phyloP scores from a whole-genome alignment of 2,797 vertebrate genomes.

The Poeciliopsis presidionis region DNA sequence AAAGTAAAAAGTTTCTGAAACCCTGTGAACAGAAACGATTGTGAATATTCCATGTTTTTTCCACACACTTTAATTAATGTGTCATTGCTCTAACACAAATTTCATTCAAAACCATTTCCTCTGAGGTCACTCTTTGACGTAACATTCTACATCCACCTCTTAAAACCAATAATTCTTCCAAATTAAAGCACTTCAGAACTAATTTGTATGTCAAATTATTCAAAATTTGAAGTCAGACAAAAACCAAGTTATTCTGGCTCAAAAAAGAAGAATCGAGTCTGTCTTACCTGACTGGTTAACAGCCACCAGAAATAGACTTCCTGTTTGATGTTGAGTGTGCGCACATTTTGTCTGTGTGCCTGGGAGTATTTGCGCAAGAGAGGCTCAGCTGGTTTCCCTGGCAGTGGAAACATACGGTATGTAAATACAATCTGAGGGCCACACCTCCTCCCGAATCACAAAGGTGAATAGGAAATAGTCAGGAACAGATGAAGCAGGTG shows the following conservation, averaged over 20 bases:
- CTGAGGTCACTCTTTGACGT: conserved; percentile 15
- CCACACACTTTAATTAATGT: background rate
- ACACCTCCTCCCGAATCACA: conserved; percentile 52
- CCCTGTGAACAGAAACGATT: background rate
- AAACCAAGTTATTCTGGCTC: background rate
- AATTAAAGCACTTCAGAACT: background rate
- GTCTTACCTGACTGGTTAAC: conserved; percentile 65
- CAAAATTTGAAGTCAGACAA: background rate
- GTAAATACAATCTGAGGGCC: conserved; percentile 61
- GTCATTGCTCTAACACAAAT: background rate
- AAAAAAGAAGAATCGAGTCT: conserved; percentile 20
- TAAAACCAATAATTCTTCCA: background rate
- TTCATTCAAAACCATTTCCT: background rate
- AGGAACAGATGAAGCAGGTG: background rate
- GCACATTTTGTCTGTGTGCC: conserved; percentile 18
- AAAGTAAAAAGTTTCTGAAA: background rate
- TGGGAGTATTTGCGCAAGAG: conserved; percentile 66
- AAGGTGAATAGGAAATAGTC: conserved; percentile 37
- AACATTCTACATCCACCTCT: conserved; percentile 28
- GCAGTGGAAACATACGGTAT: conserved; percentile 56
- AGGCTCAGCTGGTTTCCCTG: conserved; percentile 77
- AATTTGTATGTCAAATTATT: background rate
- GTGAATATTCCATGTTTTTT: background rate
- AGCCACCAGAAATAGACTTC: conserved; percentile 57
- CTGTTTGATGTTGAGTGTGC: conserved; percentile 67